Conservation (phyloP, 2,888 invertebrate genomes). For the Coenonympha arcania region DNA sequence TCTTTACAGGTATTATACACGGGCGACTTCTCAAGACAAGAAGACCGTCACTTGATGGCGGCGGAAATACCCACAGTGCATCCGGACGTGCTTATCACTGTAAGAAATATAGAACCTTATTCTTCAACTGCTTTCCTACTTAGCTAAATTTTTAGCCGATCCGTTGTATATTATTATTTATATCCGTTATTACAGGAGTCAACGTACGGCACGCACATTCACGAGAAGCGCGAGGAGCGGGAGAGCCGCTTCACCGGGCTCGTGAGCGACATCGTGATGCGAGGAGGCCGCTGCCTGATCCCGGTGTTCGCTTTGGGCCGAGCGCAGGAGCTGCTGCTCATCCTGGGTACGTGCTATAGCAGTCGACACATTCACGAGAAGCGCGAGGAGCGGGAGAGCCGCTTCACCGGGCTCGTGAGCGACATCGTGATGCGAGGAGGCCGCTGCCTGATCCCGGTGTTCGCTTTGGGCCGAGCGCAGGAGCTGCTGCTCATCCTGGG, state of each 20-base stretch:
- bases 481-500: conserved; percentile 95
- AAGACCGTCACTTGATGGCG: conserved; percentile 99
- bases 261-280: conserved; percentile 95
- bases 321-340: conserved; percentile 95
- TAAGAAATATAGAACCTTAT: conserved; percentile 49
- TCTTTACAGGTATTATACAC: conserved; percentile 85
- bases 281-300: conserved; percentile 98
- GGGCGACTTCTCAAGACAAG: conserved; percentile 98
- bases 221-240: conserved; percentile 97
- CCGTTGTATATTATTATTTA: no score
- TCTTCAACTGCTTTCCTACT: neutral
- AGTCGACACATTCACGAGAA: conserved; percentile 97
- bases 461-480: conserved; percentile 97
- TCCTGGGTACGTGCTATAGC: no score
- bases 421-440: conserved; percentile 98
- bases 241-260: conserved; percentile 93
- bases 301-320: conserved; percentile 99
- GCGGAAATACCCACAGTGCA: conserved; percentile 97
- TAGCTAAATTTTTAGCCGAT: no score
- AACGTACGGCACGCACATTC: conserved; percentile 96
- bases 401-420: conserved; percentile 93
- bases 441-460: conserved; percentile 97
- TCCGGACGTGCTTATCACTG: conserved; percentile 97
- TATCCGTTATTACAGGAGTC: no score
- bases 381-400: conserved; percentile 93